Base-by-base conservation (phyloP, 2,888 invertebrate species). In the Nyleta sp. region DNA sequence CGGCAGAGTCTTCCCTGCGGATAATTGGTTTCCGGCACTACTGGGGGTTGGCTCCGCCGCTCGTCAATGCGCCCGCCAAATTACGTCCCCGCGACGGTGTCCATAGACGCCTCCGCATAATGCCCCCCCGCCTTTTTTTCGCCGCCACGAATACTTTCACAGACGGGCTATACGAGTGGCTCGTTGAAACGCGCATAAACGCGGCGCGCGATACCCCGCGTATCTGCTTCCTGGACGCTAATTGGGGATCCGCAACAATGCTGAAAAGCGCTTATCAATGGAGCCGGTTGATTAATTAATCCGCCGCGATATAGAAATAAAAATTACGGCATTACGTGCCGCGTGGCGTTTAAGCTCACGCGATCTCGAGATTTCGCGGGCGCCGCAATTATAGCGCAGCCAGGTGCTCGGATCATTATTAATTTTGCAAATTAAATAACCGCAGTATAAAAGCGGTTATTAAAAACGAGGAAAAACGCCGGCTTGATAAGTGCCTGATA, bases 371-470 rank as follows among this genome's bases (percentile, higher is more conserved):
- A 67, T 72, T 78, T 74, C 64, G 44, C 64, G 78, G 48, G 50
- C 64, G 46, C 71, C 53, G 72, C 79, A 75, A 79, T 79, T 75
- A 72, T 55, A 52, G 52, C 67, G 46, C 53, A 17, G 70, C 75
- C 71, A 72, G 73, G 65, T 74, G 62, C 71, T 31, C 55, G 71
- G 57, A 72, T 75, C 74, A 68, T 79, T 75, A 79, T 72, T 75
- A 75, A 79, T 79, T 68, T 68, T 62, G 72, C 75, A 75, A 79
- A 79, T 80, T 76, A 80, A 80, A 80, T 80, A 72, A 73, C 24
- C 64, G 42, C 71, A 18, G 73, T 57, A 62, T 72, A 73, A 72
- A 76, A 73, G 60, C 59, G 31, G 60, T 48, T 71, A 74, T 79
- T 79, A 78, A 59, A 60, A 65, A 55, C 28, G 57, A 57, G 33